A percentile compares a stretch with the other conserved stretches of the same genome.
These are phyloP conservation scores for Frieseomelitta varia DNA, from an alignment of 1,140 invertebrate genomes.

Conservation along the genomic window DNA sequence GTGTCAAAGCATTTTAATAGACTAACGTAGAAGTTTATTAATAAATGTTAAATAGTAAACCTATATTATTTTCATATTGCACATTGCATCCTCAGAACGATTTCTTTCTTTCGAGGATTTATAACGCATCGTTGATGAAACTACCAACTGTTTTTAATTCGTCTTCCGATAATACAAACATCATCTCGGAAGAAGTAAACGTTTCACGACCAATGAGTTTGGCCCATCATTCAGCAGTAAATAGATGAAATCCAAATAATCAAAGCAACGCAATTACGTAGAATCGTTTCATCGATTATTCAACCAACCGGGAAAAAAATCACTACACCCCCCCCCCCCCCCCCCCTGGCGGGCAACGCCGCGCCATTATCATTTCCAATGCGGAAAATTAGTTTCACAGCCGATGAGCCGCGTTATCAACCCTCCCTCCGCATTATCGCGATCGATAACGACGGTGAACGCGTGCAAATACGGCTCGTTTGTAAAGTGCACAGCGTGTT, in stretches of 20 bases:
- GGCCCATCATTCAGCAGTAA: not conserved
- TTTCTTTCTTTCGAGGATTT: too few relatives aligned
- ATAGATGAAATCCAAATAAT: not conserved
- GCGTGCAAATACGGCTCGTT: conserved; percentile 47
- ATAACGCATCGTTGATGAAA: too few relatives aligned
- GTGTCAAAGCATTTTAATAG: too few relatives aligned
- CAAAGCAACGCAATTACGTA: not conserved
- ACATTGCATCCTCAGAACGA: too few relatives aligned
- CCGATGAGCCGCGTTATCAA: conserved; percentile 2
- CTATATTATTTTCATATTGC: too few relatives aligned
- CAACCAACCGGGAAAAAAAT: not conserved
- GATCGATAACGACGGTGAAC: conserved; percentile 23
- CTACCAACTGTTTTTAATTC: too few relatives aligned
- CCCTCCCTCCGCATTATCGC: not conserved
- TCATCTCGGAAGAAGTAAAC: not conserved
- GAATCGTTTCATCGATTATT: not conserved
- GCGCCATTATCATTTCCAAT: not conserved
- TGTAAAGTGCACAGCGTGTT: conserved; percentile 32
- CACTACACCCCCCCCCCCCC: too few relatives aligned
- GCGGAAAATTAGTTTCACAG: conserved; percentile 25
- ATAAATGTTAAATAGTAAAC: too few relatives aligned
- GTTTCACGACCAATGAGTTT: not conserved
- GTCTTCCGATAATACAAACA: too few relatives aligned
- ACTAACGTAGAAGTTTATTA: too few relatives aligned
- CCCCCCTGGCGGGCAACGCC: not conserved